These are phyloP conservation scores for Steinernema khuongi DNA, from an alignment of 1,140 invertebrate species.

Conservation along the genomic window DNA sequence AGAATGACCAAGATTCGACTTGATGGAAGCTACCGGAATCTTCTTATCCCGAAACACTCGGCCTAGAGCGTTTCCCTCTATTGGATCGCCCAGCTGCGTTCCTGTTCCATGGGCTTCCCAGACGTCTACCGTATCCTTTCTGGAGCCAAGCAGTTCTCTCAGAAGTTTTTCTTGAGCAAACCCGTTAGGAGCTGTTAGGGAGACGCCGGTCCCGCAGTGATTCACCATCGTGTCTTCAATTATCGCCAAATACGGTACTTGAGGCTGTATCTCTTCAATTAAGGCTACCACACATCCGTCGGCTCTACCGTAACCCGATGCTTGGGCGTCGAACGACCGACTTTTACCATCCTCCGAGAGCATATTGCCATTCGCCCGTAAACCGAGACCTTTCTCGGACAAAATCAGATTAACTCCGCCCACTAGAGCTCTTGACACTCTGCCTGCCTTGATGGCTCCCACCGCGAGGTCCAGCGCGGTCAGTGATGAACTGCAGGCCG, in stretches of 20 bases:
- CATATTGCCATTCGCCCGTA: constrained; percentile 84
- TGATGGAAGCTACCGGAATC: constrained; percentile 35
- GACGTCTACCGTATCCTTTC: constrained; percentile 17
- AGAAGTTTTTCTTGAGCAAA: constrained; percentile 33
- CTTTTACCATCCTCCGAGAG: constrained; percentile 79
- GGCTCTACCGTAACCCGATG: constrained; percentile 50
- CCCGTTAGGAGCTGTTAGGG: constrained; percentile 50
- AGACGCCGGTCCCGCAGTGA: constrained; percentile 47
- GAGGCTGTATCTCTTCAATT: constrained; percentile 18
- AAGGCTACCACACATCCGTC: constrained; percentile 47
- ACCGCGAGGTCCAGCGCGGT: constrained; percentile 69
- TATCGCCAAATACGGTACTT: background rate
- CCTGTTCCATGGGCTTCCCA: constrained; percentile 55
- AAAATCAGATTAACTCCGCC: constrained; percentile 78
- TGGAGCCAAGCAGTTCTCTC: background rate
- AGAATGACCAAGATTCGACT: constrained; percentile 46
- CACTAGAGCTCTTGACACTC: constrained; percentile 83
- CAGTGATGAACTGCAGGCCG: constrained; percentile 85
- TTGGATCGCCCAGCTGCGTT: constrained; percentile 50
- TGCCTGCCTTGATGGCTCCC: constrained; percentile 71
- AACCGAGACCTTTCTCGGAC: constrained; percentile 76
- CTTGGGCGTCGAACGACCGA: constrained; percentile 81
- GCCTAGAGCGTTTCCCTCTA: constrained; percentile 45
- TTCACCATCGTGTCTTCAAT: constrained; percentile 43
- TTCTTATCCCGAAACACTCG: constrained; percentile 29